These are phyloP conservation scores for Drosophila melanosoma DNA, from an alignment of 2,888 invertebrate genomes.

Conservation along the genomic window DNA sequence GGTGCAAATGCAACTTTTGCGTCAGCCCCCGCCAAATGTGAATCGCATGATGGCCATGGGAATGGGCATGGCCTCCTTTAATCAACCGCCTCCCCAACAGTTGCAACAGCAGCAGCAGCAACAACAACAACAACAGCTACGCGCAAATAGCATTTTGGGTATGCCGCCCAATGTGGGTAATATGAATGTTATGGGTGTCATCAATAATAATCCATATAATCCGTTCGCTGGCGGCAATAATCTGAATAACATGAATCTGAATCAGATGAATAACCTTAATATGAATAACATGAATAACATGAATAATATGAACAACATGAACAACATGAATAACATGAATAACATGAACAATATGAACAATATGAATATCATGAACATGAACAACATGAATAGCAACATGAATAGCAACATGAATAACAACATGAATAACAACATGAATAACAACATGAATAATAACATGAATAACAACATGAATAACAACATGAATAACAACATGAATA, in stretches of 20 bases:
- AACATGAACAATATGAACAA: conserved; percentile 16
- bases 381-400: conserved; percentile 43
- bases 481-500: conserved; percentile 27
- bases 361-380: conserved; percentile 30
- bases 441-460: conserved; percentile 44
- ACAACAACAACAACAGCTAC: not conserved
- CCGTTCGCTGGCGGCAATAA: conserved; percentile 59
- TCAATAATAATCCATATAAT: conserved; percentile 70
- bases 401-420: conserved; percentile 26
- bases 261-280: conserved; percentile 3
- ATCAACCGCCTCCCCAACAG: conserved; percentile 81
- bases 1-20: conserved; percentile 70
- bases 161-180: conserved; percentile 40
- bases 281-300: conserved; percentile 29
- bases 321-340: conserved; percentile 7
- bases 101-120: conserved; percentile 1
- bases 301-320: not conserved
- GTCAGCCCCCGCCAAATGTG: conserved; percentile 81
- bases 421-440: conserved; percentile 45
- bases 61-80: conserved; percentile 63
- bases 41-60: conserved; percentile 76
- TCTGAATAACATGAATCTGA: conserved; percentile 18
- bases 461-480: conserved; percentile 19
- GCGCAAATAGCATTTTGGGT: conserved; percentile 44
- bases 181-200: conserved; percentile 34